These are phyloP conservation scores for Cheilosia grossa DNA, from an alignment of 2,888 invertebrate species.

Conservation along the genomic window DNA sequence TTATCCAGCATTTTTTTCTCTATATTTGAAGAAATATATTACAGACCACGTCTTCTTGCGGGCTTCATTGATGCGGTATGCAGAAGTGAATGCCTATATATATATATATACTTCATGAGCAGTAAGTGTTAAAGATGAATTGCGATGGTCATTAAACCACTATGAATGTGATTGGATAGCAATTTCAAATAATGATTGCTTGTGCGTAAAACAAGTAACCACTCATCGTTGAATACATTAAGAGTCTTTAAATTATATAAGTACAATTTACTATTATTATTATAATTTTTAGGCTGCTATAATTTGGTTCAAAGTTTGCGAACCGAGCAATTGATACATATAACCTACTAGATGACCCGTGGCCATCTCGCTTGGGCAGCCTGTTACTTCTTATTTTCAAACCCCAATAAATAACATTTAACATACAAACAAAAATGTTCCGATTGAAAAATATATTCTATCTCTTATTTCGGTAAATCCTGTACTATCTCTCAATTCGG, in stretches of 20 bases:
- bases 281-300: neutral
- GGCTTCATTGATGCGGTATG: constrained; percentile 68
- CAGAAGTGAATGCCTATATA: constrained; percentile 33
- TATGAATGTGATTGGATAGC: constrained; percentile 53
- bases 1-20: constrained; percentile 46
- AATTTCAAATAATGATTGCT: constrained; percentile 46
- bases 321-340: neutral
- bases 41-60: constrained; percentile 55
- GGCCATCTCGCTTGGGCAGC: too few relatives aligned
- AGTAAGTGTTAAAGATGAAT: constrained; percentile 62
- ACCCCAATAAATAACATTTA: too few relatives aligned
- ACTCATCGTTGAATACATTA: constrained; percentile 4
- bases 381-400: too few relatives aligned
- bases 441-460: too few relatives aligned
- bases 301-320: neutral
- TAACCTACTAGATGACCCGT: neutral
- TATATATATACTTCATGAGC: constrained; percentile 33
- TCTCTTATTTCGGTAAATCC: too few relatives aligned
- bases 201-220: constrained; percentile 65
- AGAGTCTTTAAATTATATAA: too few relatives aligned
- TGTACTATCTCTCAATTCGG: too few relatives aligned
- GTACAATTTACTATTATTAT: too few relatives aligned
- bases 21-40: constrained; percentile 38
- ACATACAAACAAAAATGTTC: too few relatives aligned
- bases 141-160: constrained; percentile 65